phyloP scores from a whole-genome alignment of 2,888 invertebrate genomes.

The Masnerella sp. region DNA sequence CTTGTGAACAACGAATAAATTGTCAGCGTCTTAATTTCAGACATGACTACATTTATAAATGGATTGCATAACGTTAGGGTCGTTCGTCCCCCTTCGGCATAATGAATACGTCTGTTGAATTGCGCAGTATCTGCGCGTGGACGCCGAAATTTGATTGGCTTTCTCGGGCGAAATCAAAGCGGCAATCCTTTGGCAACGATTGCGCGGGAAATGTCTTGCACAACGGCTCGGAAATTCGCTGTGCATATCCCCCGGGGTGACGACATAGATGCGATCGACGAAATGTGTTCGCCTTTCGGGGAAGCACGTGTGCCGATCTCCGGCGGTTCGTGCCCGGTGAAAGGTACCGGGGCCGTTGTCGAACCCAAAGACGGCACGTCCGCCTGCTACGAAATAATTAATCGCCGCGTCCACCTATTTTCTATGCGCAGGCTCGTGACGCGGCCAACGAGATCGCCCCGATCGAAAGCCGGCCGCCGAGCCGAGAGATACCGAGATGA shows the following conservation, averaged over 20 bases:
- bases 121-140: too few species aligned
- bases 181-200: neutral
- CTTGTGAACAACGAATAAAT: too few species aligned
- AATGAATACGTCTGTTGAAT: too few species aligned
- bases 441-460: slow-evolving; percentile 44
- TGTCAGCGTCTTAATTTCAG: too few species aligned
- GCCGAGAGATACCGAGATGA: slow-evolving; percentile 44
- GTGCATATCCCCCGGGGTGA: slow-evolving; percentile 52
- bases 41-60: too few species aligned
- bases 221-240: slow-evolving; percentile 15
- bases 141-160: too few species aligned
- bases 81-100: too few species aligned
- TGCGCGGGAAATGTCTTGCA: too few species aligned
- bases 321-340: slow-evolving; percentile 58
- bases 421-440: slow-evolving; percentile 59
- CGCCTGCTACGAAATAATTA: slow-evolving; percentile 60
- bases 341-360: slow-evolving; percentile 55
- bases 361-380: slow-evolving; percentile 54
- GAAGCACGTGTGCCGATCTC: slow-evolving; percentile 55
- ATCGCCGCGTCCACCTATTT: slow-evolving; percentile 60
- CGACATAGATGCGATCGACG: slow-evolving; percentile 53
- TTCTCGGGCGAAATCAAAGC: neutral
- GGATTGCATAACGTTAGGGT: too few species aligned
- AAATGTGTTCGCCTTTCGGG: slow-evolving; percentile 59
- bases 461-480: slow-evolving; percentile 40